These are phyloP conservation scores for Lates japonicus DNA, from an alignment of 2,797 vertebrate genomes.

Conservation along the genomic window DNA sequence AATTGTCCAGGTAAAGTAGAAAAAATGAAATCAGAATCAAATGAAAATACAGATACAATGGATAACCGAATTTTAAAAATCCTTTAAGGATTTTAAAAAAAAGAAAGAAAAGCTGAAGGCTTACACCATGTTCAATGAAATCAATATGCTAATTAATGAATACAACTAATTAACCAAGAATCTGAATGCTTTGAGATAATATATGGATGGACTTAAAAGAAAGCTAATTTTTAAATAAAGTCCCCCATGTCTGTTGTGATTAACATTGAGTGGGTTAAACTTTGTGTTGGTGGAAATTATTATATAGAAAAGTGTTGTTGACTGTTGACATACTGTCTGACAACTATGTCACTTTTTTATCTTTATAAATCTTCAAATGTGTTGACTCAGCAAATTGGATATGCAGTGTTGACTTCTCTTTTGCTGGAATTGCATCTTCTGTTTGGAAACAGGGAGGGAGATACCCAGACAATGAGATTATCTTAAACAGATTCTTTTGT, in stretches of 20 bases:
- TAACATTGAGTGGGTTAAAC: too few species aligned
- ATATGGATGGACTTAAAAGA: background rate
- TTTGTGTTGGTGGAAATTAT: background rate
- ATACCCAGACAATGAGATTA: constrained; percentile 33
- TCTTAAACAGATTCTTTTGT: constrained; percentile 42
- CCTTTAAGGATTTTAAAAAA: background rate
- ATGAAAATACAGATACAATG: background rate
- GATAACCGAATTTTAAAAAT: background rate
- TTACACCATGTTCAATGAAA: background rate
- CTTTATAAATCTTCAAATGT: constrained; percentile 10
- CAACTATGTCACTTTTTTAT: background rate
- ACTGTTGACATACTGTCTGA: background rate
- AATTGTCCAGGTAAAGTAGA: background rate
- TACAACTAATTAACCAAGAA: background rate
- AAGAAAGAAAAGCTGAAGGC: too few species aligned
- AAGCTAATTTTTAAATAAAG: background rate
- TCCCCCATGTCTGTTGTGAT: background rate
- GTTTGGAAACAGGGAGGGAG: constrained; percentile 24
- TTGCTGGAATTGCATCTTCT: constrained; percentile 6
- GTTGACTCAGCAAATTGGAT: constrained; percentile 17
- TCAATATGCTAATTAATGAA: background rate
- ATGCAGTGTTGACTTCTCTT: background rate
- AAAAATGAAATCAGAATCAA: background rate
- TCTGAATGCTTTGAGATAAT: background rate
- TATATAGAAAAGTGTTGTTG: background rate